Evolutionary conservation across 2,797 vertebrate genomes (phyloP).

Genomic region (Rhyacichthys aspro): DNA sequence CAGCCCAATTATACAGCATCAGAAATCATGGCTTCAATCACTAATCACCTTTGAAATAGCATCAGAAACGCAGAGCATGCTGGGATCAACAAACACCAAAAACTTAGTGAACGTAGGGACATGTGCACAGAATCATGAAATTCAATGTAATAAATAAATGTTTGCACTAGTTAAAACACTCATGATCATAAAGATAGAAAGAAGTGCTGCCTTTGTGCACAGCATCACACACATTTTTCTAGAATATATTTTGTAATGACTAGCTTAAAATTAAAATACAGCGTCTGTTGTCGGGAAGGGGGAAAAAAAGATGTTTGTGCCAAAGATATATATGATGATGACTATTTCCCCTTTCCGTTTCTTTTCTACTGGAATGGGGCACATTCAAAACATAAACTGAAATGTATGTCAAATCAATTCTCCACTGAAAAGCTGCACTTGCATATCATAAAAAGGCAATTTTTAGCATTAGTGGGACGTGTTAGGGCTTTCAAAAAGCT

Average conservation of each 20-base stretch:
- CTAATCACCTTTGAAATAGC: slow-evolving; percentile 65
- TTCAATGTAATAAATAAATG: slow-evolving; percentile 34
- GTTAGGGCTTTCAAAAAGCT: slow-evolving; percentile 62
- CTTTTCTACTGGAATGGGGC: slow-evolving; percentile 37
- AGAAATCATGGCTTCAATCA: slow-evolving; percentile 70
- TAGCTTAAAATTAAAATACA: slow-evolving; percentile 73
- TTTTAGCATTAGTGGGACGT: slow-evolving; percentile 53
- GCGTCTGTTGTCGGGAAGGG: slow-evolving; percentile 73
- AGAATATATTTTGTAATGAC: slow-evolving; percentile 75
- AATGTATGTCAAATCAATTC: slow-evolving; percentile 50
- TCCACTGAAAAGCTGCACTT: too few species aligned
- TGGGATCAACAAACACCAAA: slow-evolving; percentile 62
- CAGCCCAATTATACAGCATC: slow-evolving; percentile 69
- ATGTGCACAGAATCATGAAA: slow-evolving; percentile 27
- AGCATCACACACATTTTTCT: slow-evolving; percentile 25
- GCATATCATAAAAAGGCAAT: too few species aligned
- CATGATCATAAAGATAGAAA: neutral
- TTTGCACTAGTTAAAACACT: slow-evolving; percentile 25
- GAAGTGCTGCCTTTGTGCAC: slow-evolving; percentile 5
- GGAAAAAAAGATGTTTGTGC: slow-evolving; percentile 62
- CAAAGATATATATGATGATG: slow-evolving; percentile 61
- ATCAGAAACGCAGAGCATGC: slow-evolving; percentile 68
- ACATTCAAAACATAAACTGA: slow-evolving; percentile 56
- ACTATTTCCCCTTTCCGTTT: slow-evolving; percentile 29
- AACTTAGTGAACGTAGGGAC: slow-evolving; percentile 22